Conservation (phyloP, 2,797 vertebrate genomes). For the Triplophysa bombifrons region DNA sequence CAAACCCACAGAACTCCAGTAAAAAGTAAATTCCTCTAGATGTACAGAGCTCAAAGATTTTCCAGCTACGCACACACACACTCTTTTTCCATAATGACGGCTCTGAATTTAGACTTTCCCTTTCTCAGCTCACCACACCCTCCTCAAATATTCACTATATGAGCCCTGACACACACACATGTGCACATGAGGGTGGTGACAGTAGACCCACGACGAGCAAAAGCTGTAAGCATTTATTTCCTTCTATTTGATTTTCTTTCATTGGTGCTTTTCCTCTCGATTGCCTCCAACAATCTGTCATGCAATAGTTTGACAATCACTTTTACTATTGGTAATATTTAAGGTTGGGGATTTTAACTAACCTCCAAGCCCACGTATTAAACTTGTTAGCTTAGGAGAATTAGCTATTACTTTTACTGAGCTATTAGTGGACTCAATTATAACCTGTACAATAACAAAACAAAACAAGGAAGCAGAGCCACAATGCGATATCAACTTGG, state of each 20-base stretch:
- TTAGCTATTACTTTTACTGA: not conserved
- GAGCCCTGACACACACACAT: not conserved
- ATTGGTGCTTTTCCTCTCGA: not conserved
- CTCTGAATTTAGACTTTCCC: constrained; percentile 47
- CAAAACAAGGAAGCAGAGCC: too few species aligned
- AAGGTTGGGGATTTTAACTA: not conserved
- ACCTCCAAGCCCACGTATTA: not conserved
- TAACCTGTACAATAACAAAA: not conserved
- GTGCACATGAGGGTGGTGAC: constrained; percentile 19
- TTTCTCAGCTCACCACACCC: constrained; percentile 50
- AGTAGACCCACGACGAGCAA: not conserved
- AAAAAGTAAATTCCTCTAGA: not conserved
- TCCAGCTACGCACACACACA: constrained; percentile 10
- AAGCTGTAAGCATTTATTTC: not conserved
- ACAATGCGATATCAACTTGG: too few species aligned
- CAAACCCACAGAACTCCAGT: not conserved
- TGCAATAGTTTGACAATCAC: not conserved
- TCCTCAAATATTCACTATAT: constrained; percentile 40
- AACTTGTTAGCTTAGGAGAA: not conserved
- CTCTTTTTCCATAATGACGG: constrained; percentile 4
- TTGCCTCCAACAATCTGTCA: not conserved
- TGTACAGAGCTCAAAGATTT: not conserved
- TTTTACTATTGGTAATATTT: not conserved
- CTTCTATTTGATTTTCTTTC: not conserved
- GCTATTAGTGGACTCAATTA: not conserved